These are phyloP conservation scores for Morbakka virulenta DNA, from an alignment of 30 jellyfish, hydroid and myxozoan species.

Conservation along the genomic window DNA sequence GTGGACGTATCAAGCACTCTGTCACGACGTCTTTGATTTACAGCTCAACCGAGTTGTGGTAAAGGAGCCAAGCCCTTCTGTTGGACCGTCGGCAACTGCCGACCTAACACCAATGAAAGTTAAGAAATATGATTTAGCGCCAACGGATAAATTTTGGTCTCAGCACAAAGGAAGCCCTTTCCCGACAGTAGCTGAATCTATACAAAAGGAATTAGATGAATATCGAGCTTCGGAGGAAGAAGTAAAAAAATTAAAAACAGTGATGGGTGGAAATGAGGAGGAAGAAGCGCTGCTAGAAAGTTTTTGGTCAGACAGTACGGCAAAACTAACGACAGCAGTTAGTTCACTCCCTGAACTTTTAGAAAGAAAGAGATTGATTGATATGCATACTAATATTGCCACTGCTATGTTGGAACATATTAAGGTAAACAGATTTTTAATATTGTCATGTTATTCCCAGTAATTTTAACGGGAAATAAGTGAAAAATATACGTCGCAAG, in stretches of 20 bases:
- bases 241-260: conserved; percentile 69
- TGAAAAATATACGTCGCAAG: too few species aligned
- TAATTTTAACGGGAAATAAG: too few species aligned
- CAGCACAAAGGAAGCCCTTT: conserved; percentile 94
- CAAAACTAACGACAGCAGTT: conserved; percentile 87
- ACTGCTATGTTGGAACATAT: conserved; percentile 89
- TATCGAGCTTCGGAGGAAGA: conserved; percentile 93
- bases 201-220: conserved; percentile 91
- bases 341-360: conserved; percentile 95
- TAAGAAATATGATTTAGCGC: conserved; percentile 80
- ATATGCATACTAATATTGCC: conserved; percentile 94
- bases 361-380: conserved; percentile 76
- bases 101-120: conserved; percentile 34
- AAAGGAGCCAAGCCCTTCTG: conserved; percentile 49
- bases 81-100: background rate
- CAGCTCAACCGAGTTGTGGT: conserved; percentile 83
- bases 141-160: conserved; percentile 83
- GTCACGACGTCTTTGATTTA: conserved; percentile 93
- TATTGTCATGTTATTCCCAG: background rate
- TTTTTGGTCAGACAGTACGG: conserved; percentile 90
- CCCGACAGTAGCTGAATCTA: conserved; percentile 95
- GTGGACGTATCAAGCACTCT: conserved; percentile 97
- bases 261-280: conserved; percentile 77
- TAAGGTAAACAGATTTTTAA: conserved; percentile 44
- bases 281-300: conserved; percentile 89